Percentiles rank a stretch among this genome's conserved stretches.
Conservation (phyloP, 2,888 invertebrate genomes). For the Drosophila vallismaia region DNA sequence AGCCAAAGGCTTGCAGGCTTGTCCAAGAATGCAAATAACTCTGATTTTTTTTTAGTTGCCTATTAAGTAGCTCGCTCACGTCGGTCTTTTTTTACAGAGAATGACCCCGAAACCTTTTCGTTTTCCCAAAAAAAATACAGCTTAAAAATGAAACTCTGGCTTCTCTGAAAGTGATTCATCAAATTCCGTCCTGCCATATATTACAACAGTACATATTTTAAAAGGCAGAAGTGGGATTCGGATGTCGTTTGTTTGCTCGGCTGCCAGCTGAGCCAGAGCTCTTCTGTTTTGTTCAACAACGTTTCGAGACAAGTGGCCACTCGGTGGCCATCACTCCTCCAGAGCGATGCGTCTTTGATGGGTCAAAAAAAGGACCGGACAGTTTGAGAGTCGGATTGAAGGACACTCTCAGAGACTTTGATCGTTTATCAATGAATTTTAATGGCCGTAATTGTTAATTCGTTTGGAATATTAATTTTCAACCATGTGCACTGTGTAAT, state of each 20-base stretch:
- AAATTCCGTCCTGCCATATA: slow-evolving; percentile 38
- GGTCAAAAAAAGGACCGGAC: slow-evolving; percentile 14
- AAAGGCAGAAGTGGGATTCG: slow-evolving; percentile 8
- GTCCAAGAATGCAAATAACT: slow-evolving; percentile 20
- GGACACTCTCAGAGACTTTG: slow-evolving; percentile 18
- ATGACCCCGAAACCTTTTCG: not conserved
- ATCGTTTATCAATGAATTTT: slow-evolving; percentile 10
- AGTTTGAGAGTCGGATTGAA: slow-evolving; percentile 17
- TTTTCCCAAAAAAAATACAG: slow-evolving; percentile 7
- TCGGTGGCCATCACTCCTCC: slow-evolving; percentile 22
- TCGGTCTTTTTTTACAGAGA: slow-evolving; percentile 4
- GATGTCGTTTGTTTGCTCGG: slow-evolving; percentile 35
- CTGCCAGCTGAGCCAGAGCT: slow-evolving; percentile 27
- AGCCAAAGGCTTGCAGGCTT: slow-evolving; percentile 19
- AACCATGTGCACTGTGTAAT: not conserved
- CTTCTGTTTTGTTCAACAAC: slow-evolving; percentile 57
- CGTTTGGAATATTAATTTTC: slow-evolving; percentile 18
- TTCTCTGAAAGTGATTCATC: slow-evolving; percentile 36
- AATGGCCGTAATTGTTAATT: slow-evolving; percentile 27
- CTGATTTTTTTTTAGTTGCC: not conserved
- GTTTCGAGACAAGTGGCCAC: slow-evolving; percentile 55
- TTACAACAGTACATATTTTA: slow-evolving; percentile 24
- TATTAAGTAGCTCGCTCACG: slow-evolving; percentile 40
- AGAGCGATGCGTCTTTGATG: slow-evolving; percentile 59
- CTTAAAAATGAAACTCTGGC: slow-evolving; percentile 22